Percentiles rank a stretch among this genome's conserved stretches.
phyloP scores from a whole-genome alignment of 2,113 vertebrate genomes.

The Salvelinus fontinalis region DNA sequence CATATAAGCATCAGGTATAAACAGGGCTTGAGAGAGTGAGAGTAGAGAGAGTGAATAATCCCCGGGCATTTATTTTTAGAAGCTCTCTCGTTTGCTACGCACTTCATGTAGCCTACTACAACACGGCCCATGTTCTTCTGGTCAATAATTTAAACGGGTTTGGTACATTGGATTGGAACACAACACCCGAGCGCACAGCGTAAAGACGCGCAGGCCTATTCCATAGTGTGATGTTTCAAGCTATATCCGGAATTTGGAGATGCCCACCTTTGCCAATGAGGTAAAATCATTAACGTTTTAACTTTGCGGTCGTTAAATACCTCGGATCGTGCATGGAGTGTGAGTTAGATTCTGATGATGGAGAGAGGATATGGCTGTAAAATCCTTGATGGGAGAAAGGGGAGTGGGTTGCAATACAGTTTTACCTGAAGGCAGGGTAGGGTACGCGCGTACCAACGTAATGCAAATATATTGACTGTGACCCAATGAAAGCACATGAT shows the following conservation, averaged over 20 bases:
- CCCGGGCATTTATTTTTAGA: slow-evolving; percentile 58
- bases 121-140: slow-evolving; percentile 23
- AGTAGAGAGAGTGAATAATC: slow-evolving; percentile 16
- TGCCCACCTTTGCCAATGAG: slow-evolving; percentile 6
- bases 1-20: too few species aligned
- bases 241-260: not conserved
- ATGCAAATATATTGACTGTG: too few species aligned
- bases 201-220: not conserved
- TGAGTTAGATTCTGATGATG: not conserved
- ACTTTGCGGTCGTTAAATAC: too few species aligned
- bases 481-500: too few species aligned
- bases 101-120: slow-evolving; percentile 18
- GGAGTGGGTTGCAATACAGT: too few species aligned
- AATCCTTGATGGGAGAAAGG: not conserved
- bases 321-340: too few species aligned
- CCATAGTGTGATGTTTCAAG: not conserved
- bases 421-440: too few species aligned
- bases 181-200: slow-evolving; percentile 2
- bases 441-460: too few species aligned
- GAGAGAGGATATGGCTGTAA: not conserved
- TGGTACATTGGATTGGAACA: slow-evolving; percentile 9
- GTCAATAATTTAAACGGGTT: slow-evolving; percentile 59
- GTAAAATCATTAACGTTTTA: slow-evolving; percentile 11
- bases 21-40: too few species aligned
- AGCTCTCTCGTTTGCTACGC: slow-evolving; percentile 16